These are phyloP conservation scores for Branchinecta lindahli DNA, from an alignment of 1,140 invertebrate genomes.

Conservation along the genomic window DNA sequence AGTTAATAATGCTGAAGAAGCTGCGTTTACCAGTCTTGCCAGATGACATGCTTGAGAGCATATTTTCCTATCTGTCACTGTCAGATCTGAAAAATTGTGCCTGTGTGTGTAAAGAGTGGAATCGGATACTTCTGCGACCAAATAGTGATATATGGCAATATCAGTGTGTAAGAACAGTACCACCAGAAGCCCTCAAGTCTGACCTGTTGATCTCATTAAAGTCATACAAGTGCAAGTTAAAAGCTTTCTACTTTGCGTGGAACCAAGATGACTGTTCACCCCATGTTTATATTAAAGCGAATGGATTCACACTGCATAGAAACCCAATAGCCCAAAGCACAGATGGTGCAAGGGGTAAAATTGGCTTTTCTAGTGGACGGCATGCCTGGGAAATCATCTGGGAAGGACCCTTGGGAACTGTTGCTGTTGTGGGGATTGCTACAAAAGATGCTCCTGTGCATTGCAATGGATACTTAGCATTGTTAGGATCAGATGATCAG, in stretches of 20 bases:
- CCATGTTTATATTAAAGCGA: constrained; percentile 92
- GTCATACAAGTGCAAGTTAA: constrained; percentile 83
- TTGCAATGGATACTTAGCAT: constrained; percentile 82
- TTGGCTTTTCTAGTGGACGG: constrained; percentile 75
- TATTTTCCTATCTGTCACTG: constrained; percentile 83
- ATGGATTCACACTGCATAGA: constrained; percentile 91
- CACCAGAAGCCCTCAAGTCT: constrained; percentile 79
- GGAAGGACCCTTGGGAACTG: constrained; percentile 93
- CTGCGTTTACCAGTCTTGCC: constrained; percentile 31
- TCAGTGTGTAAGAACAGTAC: constrained; percentile 70
- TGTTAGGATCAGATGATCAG: constrained; percentile 87
- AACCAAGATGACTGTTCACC: constrained; percentile 91
- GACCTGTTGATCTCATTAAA: constrained; percentile 74
- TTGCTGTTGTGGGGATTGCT: constrained; percentile 85
- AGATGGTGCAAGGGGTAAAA: constrained; percentile 85
- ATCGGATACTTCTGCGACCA: constrained; percentile 70
- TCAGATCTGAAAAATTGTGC: constrained; percentile 73
- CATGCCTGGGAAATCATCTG: constrained; percentile 98
- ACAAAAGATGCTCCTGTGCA: constrained; percentile 79
- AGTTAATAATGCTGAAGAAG: too few relatives aligned
- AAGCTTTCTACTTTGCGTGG: constrained; percentile 91
- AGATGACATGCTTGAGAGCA: constrained; percentile 71
- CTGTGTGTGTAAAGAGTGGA: constrained; percentile 87
- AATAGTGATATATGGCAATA: constrained; percentile 89
- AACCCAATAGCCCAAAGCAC: constrained; percentile 98